A percentile compares a stretch with the other conserved stretches of the same genome.
Evolutionary conservation across 2,113 vertebrate species (phyloP).

Genomic region (Caranx melampygus): DNA sequence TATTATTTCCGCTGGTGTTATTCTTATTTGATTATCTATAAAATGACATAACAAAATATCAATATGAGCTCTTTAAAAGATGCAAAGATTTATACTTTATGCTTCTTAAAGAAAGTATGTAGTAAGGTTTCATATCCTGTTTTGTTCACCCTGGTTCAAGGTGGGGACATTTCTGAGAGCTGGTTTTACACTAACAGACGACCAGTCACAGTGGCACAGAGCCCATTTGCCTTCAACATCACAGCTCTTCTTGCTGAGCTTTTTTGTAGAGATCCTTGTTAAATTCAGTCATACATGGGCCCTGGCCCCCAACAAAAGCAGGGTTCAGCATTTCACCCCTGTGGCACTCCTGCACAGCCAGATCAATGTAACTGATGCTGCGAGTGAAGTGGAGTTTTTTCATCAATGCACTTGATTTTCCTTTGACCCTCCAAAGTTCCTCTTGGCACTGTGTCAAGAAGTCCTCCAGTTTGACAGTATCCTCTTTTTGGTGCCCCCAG

Average conservation of each 20-base stretch:
- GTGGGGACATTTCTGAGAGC: neutral
- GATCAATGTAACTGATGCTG: slow-evolving; percentile 20
- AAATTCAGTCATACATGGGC: neutral
- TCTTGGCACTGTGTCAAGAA: slow-evolving; percentile 27
- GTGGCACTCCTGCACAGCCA: neutral
- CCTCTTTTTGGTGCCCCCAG: slow-evolving; percentile 39
- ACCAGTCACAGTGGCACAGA: neutral
- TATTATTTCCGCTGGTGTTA: neutral
- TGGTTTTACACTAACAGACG: neutral
- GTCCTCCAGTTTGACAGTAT: slow-evolving; percentile 59
- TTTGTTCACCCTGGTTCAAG: slow-evolving; percentile 7
- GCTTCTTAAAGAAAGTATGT: too few species aligned
- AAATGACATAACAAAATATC: too few species aligned
- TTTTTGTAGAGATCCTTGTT: neutral
- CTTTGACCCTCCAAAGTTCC: slow-evolving; percentile 44
- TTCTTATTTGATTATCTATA: too few species aligned
- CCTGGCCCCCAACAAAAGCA: slow-evolving; percentile 48
- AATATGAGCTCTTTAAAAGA: too few species aligned
- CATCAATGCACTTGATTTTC: slow-evolving; percentile 21
- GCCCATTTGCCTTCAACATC: neutral
- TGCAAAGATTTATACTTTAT: too few species aligned
- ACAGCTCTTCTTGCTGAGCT: neutral
- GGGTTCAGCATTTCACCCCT: slow-evolving; percentile 30
- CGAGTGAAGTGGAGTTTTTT: slow-evolving; percentile 25
- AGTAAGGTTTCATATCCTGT: neutral